phyloP scores from a whole-genome alignment of 2,113 vertebrate genomes.

The Labeo rohita region DNA sequence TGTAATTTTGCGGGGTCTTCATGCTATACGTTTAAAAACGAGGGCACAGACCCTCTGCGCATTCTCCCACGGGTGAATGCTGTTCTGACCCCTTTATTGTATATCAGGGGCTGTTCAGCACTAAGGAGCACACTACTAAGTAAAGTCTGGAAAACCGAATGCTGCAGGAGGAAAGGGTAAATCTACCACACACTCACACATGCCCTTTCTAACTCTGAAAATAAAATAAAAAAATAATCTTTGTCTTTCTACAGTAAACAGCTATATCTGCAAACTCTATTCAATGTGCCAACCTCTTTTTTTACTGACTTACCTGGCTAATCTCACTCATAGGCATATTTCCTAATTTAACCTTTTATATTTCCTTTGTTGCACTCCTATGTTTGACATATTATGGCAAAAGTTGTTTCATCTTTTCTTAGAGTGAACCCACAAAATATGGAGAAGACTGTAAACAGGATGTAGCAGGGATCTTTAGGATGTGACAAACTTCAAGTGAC shows the following conservation, averaged over 20 bases:
- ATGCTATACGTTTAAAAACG: conserved; percentile 68
- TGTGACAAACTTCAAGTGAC: neutral
- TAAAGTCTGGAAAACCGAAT: conserved; percentile 66
- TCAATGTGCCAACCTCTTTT: no score
- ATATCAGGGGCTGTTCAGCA: conserved; percentile 71
- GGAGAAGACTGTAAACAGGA: neutral
- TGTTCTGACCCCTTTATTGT: conserved; percentile 73
- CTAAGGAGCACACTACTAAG: conserved; percentile 65
- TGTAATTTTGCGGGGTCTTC: conserved; percentile 63
- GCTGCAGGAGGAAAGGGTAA: conserved; percentile 54
- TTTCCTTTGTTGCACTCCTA: neutral
- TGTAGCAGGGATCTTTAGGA: neutral
- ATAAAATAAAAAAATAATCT: neutral
- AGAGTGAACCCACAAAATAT: neutral
- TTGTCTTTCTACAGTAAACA: neutral
- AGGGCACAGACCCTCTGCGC: conserved; percentile 74
- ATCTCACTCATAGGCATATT: neutral
- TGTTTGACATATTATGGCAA: neutral
- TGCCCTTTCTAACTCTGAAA: neutral
- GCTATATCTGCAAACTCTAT: neutral
- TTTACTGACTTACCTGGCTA: no score
- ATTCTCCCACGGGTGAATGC: conserved; percentile 75
- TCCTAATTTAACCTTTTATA: neutral
- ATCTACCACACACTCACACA: neutral
- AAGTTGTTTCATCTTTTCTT: neutral